These are phyloP conservation scores for Rachycentron canadum DNA, from an alignment of 2,797 vertebrate genomes.

Conservation along the genomic window DNA sequence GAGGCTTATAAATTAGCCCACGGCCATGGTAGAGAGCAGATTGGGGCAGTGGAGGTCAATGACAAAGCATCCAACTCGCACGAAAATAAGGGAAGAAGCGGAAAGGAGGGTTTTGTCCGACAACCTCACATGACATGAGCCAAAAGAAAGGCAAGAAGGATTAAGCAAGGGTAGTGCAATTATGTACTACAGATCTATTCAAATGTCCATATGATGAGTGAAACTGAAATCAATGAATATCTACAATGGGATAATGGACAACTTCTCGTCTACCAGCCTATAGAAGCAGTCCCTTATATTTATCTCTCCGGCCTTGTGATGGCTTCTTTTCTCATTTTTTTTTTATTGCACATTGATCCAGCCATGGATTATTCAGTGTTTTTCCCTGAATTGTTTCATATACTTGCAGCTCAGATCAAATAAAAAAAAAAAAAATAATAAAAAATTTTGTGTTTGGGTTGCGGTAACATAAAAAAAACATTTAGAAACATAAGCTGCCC, in stretches of 20 bases:
- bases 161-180: slow-evolving; percentile 15
- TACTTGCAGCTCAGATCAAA: neutral
- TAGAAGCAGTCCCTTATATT: neutral
- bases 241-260: neutral
- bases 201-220: neutral
- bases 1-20: slow-evolving; percentile 86
- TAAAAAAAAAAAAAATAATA: slow-evolving; percentile 29
- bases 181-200: slow-evolving; percentile 3
- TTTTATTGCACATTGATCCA: neutral
- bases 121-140: slow-evolving; percentile 31
- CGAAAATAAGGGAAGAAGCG: slow-evolving; percentile 26
- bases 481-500: slow-evolving; percentile 37
- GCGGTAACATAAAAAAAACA: slow-evolving; percentile 6
- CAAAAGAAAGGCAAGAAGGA: slow-evolving; percentile 27
- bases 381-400: slow-evolving; percentile 2
- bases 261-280: neutral
- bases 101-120: slow-evolving; percentile 37
- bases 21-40: slow-evolving; percentile 74
- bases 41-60: slow-evolving; percentile 75
- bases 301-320: slow-evolving; percentile 13
- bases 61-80: slow-evolving; percentile 68
- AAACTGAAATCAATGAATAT: neutral
- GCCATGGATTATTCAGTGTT: neutral
- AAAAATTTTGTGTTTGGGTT: slow-evolving; percentile 38
- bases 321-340: neutral